A percentile compares a stretch with the other conserved stretches of the same genome.
phyloP scores from a whole-genome alignment of 2,888 invertebrate genomes.

The Caenorhabditis afra region DNA sequence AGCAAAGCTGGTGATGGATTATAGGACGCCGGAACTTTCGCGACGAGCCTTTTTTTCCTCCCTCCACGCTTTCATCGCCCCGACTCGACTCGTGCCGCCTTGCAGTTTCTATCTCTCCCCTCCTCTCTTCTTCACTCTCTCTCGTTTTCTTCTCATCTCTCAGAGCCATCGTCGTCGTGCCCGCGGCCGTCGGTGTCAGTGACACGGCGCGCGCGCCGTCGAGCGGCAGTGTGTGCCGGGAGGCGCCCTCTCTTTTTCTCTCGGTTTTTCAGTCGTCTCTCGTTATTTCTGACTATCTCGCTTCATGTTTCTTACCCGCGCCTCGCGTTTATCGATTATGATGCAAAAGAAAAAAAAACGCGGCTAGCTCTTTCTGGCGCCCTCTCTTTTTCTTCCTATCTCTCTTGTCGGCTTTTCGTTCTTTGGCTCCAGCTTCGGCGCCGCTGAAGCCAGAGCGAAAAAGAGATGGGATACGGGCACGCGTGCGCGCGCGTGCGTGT shows the following conservation, averaged over 20 bases:
- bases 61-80: neutral
- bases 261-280: conserved; percentile 14
- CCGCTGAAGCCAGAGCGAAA: neutral
- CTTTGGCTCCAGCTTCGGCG: too few relatives aligned
- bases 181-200: conserved; percentile 14
- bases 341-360: conserved; percentile 9
- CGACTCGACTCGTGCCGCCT: neutral
- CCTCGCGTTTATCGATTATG: conserved; percentile 32
- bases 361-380: neutral
- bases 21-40: neutral
- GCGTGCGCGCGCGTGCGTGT: neutral
- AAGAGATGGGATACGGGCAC: too few relatives aligned
- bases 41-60: neutral
- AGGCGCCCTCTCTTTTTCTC: neutral
- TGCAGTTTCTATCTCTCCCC: conserved; percentile 6
- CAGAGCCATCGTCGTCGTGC: too few relatives aligned
- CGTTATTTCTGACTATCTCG: neutral
- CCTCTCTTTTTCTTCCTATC: conserved; percentile 6
- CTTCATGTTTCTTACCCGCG: too few relatives aligned
- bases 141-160: too few relatives aligned
- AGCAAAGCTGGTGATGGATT: neutral
- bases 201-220: conserved; percentile 17
- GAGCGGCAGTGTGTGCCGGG: neutral
- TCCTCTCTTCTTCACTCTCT: conserved; percentile 3
- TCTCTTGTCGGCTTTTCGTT: too few relatives aligned